Evolutionary conservation across 2,888 invertebrate species (phyloP), one percentile per base, ranked within the genome.

Genomic region (Drosophila pseudotalamancana): DNA sequence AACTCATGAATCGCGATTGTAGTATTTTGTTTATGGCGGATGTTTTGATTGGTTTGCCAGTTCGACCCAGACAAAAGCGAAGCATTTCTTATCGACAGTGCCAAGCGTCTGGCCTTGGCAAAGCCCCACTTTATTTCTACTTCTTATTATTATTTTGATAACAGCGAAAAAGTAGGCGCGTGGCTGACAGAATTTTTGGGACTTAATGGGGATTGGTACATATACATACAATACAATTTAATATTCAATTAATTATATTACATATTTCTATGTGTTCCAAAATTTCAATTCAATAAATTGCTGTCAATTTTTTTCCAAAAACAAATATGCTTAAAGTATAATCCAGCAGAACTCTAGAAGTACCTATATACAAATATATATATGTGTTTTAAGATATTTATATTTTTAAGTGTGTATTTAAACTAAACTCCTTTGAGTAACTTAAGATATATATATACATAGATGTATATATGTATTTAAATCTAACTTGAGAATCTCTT

Each of bases 241-340:
- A 9, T 32, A 21, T 37, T 19, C 40, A 21, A 27, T 56, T 6
- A 40, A 18, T 63, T 21, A 29, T 50, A 40, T 51, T 54, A 51
- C 46, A 59, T 57, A 69, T 53, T 63, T 77, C 64, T 69, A 68
- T 75, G 82, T 82, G 80, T 68, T 83, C 80, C 63, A 64, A 37
- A 46, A 48, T 66, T 67, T 60, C 45, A 72, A 72, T 62, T 66
- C 60, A 78, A 53, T 63, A 82, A 75, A 69, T 54, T 62, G 66
- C 78, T 67, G 84, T 80, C 79, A 84, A 80, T 80, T 80, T 65
- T 71, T 62, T 49, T 27, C 46, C 40, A 31, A 63, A 56, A 9
- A 37, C 27, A 29, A 31, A 59, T 39, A 46, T 59, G 60, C 60
- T 40, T 60, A 25, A 60, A 60, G 45, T 45, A 59, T 48, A 32